Evolutionary conservation across 2,797 vertebrate genomes (phyloP).

Genomic region (Pelochelys cantorii): DNA sequence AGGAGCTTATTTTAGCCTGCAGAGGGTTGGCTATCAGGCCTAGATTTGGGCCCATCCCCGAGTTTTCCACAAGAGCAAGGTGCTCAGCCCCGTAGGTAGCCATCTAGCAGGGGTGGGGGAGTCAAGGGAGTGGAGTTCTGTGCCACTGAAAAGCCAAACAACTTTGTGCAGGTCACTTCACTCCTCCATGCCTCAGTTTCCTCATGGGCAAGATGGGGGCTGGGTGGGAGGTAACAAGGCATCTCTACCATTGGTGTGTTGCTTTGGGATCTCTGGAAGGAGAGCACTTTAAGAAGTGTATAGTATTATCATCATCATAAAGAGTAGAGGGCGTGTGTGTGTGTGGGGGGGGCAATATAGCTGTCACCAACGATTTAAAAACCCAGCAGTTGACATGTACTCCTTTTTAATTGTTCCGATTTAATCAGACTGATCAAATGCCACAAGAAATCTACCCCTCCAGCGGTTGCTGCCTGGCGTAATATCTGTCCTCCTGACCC

Average conservation of each 20-base stretch:
- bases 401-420: neutral
- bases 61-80: neutral
- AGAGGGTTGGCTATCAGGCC: neutral
- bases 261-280: neutral
- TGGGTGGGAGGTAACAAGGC: neutral
- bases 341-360: neutral
- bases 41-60: neutral
- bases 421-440: neutral
- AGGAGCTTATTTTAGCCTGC: too few relatives aligned
- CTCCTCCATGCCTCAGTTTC: neutral
- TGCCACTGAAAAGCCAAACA: neutral
- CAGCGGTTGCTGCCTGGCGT: neutral
- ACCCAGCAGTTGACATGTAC: neutral
- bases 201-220: neutral
- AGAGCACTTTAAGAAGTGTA: neutral
- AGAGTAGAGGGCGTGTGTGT: too few relatives aligned
- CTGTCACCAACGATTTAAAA: neutral
- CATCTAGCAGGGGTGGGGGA: neutral
- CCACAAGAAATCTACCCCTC: neutral
- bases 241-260: neutral
- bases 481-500: accelerated
- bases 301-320: neutral
- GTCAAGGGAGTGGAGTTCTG: neutral
- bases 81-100: too few relatives aligned
- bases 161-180: neutral